These are phyloP conservation scores for Dendrocopos noguchii DNA, from an alignment of 2,113 vertebrate species.

Conservation along the genomic window DNA sequence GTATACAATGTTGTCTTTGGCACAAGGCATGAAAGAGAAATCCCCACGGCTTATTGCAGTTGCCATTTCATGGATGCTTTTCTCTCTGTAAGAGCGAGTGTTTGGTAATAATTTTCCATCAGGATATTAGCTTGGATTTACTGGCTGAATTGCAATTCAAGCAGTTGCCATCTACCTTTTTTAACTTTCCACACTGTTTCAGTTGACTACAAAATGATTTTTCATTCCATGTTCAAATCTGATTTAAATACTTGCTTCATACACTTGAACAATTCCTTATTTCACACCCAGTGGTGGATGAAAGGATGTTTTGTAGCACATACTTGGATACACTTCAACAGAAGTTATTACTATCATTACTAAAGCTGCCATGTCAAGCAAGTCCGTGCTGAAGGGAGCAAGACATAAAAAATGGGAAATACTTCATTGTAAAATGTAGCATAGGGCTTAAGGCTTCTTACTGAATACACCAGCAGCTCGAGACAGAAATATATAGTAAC, in stretches of 20 bases:
- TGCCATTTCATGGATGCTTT: not conserved
- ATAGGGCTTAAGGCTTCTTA: not conserved
- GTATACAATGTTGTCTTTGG: not conserved
- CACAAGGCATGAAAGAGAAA: not conserved
- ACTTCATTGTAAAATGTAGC: not conserved
- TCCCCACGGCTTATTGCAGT: not conserved
- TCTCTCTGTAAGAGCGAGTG: not conserved
- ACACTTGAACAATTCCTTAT: constrained; percentile 45
- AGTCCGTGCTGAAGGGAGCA: not conserved
- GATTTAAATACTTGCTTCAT: constrained; percentile 14
- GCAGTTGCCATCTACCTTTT: not conserved
- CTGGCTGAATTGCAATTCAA: not conserved
- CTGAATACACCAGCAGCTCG: not conserved
- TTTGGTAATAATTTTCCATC: constrained; percentile 23
- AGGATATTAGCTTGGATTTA: constrained; percentile 5
- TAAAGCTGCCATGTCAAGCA: not conserved
- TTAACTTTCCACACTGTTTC: constrained; percentile 13
- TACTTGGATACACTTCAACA: not conserved
- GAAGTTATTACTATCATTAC: not conserved
- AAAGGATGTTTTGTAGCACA: not conserved
- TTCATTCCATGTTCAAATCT: constrained; percentile 36
- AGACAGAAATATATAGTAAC: not conserved
- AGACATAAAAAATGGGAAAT: not conserved
- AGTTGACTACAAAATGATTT: not conserved
- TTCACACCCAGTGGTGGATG: not conserved